A percentile compares a stretch with the other conserved stretches of the same genome.
These are phyloP conservation scores for Cryptus armator DNA, from an alignment of 2,888 invertebrate species.

Conservation along the genomic window DNA sequence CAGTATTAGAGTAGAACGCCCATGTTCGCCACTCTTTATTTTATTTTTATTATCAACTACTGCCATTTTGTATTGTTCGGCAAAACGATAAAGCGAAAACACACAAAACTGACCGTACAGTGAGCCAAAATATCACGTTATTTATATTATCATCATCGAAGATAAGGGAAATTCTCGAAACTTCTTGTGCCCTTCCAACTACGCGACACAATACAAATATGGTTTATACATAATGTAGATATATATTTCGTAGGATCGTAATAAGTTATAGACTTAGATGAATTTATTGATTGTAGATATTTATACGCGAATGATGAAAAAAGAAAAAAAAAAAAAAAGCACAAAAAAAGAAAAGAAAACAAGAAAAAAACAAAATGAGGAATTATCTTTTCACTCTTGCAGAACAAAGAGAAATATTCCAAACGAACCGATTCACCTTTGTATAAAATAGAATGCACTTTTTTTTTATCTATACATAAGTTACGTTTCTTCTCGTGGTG, in stretches of 20 bases:
- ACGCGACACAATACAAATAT: conserved; percentile 70
- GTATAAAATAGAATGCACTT: conserved; percentile 77
- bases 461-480: conserved; percentile 48
- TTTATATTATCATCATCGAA: conserved; percentile 11
- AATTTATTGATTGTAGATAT: conserved; percentile 77
- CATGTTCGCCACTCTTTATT: conserved; percentile 77
- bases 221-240: conserved; percentile 81
- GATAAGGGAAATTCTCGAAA: conserved; percentile 21
- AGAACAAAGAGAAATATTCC: conserved; percentile 63
- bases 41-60: conserved; percentile 73
- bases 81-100: conserved; percentile 16
- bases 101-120: conserved; percentile 28
- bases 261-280: conserved; percentile 77
- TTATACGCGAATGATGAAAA: conserved; percentile 75
- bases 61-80: conserved; percentile 77
- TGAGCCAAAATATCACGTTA: conserved; percentile 22
- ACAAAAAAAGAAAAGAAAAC: conserved; percentile 26
- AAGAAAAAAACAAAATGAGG: conserved; percentile 52
- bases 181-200: conserved; percentile 47
- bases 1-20: conserved; percentile 83
- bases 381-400: conserved; percentile 62
- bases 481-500: conserved; percentile 45
- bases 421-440: conserved; percentile 62
- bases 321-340: not conserved
- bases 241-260: conserved; percentile 77